phyloP scores from a whole-genome alignment of 2,888 invertebrate genomes.

The Ectobius pallidus region DNA sequence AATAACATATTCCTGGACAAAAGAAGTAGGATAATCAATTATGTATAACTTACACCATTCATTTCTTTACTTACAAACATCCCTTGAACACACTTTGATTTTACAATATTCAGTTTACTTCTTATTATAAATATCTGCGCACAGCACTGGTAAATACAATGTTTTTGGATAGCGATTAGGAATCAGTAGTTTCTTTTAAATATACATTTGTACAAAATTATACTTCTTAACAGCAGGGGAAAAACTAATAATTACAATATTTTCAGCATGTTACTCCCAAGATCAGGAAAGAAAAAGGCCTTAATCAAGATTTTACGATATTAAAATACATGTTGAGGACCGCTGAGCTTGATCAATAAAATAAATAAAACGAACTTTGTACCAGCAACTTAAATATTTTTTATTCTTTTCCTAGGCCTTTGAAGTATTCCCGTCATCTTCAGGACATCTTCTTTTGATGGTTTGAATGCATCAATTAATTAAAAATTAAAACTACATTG shows the following conservation, averaged over 20 bases:
- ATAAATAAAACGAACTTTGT: too few species aligned
- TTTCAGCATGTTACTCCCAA: too few species aligned
- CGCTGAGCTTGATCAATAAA: too few species aligned
- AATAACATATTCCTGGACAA: background rate
- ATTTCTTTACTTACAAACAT: background rate
- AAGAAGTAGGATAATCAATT: background rate
- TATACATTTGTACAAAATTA: background rate
- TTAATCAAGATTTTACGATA: too few species aligned
- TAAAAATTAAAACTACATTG: too few species aligned
- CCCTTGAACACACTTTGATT: background rate
- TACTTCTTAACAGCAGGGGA: background rate
- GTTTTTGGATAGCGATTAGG: background rate
- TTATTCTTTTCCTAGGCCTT: too few species aligned
- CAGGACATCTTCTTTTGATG: too few species aligned
- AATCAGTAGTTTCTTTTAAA: background rate
- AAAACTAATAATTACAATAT: background rate
- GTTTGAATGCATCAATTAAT: too few species aligned
- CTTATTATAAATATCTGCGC: background rate
- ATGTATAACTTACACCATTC: background rate
- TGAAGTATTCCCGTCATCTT: too few species aligned
- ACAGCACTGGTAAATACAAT: background rate
- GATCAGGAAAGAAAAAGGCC: too few species aligned
- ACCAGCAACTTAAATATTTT: too few species aligned
- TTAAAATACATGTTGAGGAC: too few species aligned
- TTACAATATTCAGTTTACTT: background rate